phyloP scores from a whole-genome alignment of 2,113 vertebrate genomes.

The Takifugu bimaculatus region DNA sequence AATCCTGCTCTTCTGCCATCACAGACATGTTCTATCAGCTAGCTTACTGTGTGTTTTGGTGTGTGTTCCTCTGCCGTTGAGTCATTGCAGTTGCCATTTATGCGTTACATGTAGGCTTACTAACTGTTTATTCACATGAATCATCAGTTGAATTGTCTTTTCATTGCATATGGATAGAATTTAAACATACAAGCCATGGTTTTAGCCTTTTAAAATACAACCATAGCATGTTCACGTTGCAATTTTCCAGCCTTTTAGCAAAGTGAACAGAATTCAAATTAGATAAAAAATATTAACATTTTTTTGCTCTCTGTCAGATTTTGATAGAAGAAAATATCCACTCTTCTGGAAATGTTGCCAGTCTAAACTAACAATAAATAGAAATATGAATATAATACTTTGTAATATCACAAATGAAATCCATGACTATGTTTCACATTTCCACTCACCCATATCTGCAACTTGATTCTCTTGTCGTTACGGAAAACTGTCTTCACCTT shows the following conservation, averaged over 20 bases:
- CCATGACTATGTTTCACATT: not conserved
- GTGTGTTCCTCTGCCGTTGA: constrained; percentile 41
- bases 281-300: too few relatives aligned
- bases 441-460: constrained; percentile 88
- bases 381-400: too few relatives aligned
- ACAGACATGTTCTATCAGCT: constrained; percentile 14
- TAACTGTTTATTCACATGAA: constrained; percentile 50
- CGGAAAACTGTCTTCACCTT: constrained; percentile 92
- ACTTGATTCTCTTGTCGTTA: constrained; percentile 89
- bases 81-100: constrained; percentile 24
- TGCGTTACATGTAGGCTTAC: constrained; percentile 9
- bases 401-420: too few relatives aligned
- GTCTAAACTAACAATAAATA: too few relatives aligned
- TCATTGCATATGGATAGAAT: constrained; percentile 17
- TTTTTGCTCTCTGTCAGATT: too few relatives aligned
- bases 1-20: not conserved
- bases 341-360: too few relatives aligned
- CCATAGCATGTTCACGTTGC: too few relatives aligned
- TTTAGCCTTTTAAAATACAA: too few relatives aligned
- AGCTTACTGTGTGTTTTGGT: constrained; percentile 55
- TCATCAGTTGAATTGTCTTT: constrained; percentile 52
- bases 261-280: too few relatives aligned
- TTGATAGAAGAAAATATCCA: too few relatives aligned
- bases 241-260: too few relatives aligned
- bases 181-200: not conserved